Conservation (phyloP, 37 sponge, comb jelly and placozoan species). For the Ephydatia muelleri region DNA sequence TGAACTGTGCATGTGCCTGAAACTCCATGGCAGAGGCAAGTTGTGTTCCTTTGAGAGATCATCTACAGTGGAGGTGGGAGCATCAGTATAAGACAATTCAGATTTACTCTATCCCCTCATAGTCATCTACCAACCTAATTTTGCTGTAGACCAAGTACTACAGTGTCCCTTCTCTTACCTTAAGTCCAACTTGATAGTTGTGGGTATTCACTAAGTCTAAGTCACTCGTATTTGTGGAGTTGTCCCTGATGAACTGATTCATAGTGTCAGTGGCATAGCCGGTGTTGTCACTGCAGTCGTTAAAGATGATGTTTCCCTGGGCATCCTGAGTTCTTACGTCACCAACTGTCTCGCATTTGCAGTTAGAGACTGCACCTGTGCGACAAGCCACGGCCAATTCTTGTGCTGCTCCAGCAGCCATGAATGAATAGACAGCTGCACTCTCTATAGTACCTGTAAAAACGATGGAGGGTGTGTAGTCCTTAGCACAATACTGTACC, state of each 20-base stretch:
- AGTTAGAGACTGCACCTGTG: constrained; percentile 23
- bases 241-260: constrained; percentile 4
- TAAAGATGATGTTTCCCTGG: constrained; percentile 14
- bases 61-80: constrained; percentile 5
- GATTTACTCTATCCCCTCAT: background rate
- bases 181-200: constrained; percentile 2
- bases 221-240: constrained; percentile 14
- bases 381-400: constrained; percentile 30
- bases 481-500: too few relatives aligned
- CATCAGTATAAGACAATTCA: background rate
- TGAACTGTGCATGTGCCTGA: constrained; percentile 67
- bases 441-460: constrained; percentile 60
- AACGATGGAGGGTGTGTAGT: background rate
- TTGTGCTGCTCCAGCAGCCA: constrained; percentile 37
- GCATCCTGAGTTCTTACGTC: background rate
- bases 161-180: background rate
- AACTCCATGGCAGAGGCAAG: constrained; percentile 64
- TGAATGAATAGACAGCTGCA: constrained; percentile 31
- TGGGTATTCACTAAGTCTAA: background rate
- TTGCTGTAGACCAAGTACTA: too few relatives aligned
- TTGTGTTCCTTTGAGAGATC: background rate
- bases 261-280: constrained; percentile 14
- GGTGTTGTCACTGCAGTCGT: constrained; percentile 31
- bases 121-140: too few relatives aligned
- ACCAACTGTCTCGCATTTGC: constrained; percentile 21